Evolutionary conservation across 2,797 vertebrate species (phyloP).

Genomic region (Fringilla coelebs): DNA sequence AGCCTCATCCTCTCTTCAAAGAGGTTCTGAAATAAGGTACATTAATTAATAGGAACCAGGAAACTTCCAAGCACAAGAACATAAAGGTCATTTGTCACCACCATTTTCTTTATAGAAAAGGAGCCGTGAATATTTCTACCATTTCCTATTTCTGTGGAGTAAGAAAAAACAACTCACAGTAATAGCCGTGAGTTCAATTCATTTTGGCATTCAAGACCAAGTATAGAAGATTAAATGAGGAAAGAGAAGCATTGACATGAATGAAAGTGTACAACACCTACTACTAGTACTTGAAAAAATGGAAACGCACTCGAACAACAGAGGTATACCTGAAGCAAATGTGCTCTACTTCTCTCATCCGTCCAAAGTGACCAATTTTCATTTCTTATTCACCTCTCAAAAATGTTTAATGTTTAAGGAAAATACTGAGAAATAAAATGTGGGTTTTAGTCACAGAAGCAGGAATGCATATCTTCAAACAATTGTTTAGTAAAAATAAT

Average conservation of each 20-base stretch:
- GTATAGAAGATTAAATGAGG: not conserved
- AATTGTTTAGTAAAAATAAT: not conserved
- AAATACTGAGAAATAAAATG: not conserved
- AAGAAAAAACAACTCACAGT: not conserved
- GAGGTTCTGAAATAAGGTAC: not conserved
- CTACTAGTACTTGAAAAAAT: not conserved
- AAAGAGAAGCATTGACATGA: not conserved
- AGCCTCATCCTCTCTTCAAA: not conserved
- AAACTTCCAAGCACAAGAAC: not conserved
- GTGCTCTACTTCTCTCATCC: not conserved
- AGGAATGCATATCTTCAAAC: not conserved
- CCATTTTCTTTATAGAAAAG: not conserved
- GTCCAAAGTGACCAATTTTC: not conserved
- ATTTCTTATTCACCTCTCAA: not conserved
- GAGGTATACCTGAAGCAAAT: not conserved
- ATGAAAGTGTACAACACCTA: not conserved
- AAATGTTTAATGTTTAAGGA: not conserved
- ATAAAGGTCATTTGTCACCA: not conserved
- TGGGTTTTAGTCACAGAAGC: not conserved
- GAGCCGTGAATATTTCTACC: not conserved
- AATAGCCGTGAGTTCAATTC: not conserved
- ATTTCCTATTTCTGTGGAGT: not conserved
- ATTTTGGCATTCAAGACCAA: not conserved
- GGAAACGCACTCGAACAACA: not conserved
- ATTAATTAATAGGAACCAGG: not conserved